These are phyloP conservation scores for Lutra lutra DNA, from an alignment of 2,797 vertebrate genomes.

Conservation along the genomic window DNA sequence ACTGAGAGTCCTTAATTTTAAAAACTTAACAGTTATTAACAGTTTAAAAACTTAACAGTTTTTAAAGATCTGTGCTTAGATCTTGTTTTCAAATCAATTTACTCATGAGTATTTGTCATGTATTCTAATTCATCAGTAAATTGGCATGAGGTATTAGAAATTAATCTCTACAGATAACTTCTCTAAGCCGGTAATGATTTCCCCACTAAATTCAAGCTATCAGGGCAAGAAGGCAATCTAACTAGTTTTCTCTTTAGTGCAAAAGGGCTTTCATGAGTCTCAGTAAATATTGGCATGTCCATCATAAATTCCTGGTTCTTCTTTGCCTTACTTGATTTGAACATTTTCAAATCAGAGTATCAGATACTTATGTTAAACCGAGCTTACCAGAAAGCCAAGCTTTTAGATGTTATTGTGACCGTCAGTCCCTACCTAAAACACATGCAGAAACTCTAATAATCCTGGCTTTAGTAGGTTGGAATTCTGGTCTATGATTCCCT, in stretches of 20 bases:
- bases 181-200: neutral
- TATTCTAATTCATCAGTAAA: constrained; percentile 34
- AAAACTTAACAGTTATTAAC: neutral
- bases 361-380: neutral
- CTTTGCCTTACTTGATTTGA: neutral
- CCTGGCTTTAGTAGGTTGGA: neutral
- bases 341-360: neutral
- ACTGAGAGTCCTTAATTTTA: neutral
- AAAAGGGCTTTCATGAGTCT: neutral
- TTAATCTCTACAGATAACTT: neutral
- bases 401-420: neutral
- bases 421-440: neutral
- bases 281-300: neutral
- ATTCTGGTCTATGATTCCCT: constrained; percentile 53
- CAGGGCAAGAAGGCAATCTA: neutral
- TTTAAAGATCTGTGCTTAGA: neutral
- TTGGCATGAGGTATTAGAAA: neutral
- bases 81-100: neutral
- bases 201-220: neutral
- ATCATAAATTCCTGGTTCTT: neutral
- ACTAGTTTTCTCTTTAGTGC: neutral
- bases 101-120: neutral
- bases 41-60: neutral
- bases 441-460: constrained; percentile 21
- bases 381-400: constrained; percentile 31